Evolutionary conservation across 2,113 vertebrate species (phyloP).

Genomic region (Ptyas mucosa): DNA sequence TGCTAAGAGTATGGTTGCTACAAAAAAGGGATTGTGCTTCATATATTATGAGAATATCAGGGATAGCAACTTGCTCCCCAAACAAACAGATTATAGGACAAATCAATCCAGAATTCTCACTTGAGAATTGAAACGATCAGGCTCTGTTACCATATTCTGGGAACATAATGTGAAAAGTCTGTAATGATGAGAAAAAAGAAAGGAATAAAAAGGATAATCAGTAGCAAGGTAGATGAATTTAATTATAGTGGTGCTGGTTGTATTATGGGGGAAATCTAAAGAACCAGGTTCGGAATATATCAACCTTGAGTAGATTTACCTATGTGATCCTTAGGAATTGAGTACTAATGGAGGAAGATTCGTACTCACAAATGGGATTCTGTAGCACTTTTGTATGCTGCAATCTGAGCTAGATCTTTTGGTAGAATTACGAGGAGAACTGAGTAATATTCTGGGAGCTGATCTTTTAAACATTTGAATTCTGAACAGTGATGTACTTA

Average conservation of each 20-base stretch:
- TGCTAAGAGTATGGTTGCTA: not conserved
- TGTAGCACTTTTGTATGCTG: not conserved
- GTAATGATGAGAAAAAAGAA: not conserved
- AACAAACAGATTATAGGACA: not conserved
- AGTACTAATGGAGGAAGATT: not conserved
- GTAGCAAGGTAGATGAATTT: not conserved
- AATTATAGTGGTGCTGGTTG: not conserved
- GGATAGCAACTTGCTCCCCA: not conserved
- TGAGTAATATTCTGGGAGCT: not conserved
- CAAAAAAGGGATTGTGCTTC: not conserved
- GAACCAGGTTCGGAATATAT: not conserved
- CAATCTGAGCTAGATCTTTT: not conserved
- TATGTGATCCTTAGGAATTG: not conserved
- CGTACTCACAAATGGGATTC: not conserved
- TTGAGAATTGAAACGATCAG: not conserved
- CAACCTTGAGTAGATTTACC: not conserved
- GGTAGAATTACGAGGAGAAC: not conserved
- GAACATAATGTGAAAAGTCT: not conserved
- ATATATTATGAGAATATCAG: not conserved
- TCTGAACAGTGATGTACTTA: not conserved
- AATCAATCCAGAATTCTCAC: not conserved
- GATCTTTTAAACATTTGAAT: not conserved
- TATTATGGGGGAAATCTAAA: not conserved
- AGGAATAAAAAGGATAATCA: not conserved
- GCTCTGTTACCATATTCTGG: not conserved